These are phyloP conservation scores for Eurypyga helias DNA, from an alignment of 2,113 vertebrate genomes.

Conservation along the genomic window DNA sequence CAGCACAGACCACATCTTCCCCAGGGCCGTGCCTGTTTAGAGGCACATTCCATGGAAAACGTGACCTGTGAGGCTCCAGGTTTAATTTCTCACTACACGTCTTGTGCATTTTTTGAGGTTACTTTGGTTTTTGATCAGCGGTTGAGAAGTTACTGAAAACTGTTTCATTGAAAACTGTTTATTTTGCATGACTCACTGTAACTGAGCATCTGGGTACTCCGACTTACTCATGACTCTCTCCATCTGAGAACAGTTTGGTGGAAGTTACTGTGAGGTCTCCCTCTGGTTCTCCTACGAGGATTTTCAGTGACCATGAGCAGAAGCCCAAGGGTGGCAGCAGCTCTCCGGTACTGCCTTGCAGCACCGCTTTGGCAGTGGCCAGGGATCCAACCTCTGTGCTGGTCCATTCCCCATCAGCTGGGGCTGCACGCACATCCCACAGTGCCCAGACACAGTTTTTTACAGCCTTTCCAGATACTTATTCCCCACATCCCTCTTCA, in stretches of 20 bases:
- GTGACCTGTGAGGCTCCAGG: not conserved
- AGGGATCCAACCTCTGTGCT: not conserved
- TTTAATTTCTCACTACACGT: not conserved
- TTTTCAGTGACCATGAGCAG: not conserved
- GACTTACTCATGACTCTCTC: fast-evolving
- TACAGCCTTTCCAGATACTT: not conserved
- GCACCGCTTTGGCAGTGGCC: not conserved
- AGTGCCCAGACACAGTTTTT: not conserved
- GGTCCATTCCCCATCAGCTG: not conserved
- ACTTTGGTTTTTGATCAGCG: not conserved
- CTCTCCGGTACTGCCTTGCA: not conserved
- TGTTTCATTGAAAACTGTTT: not conserved
- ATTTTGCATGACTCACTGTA: fast-evolving
- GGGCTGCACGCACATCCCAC: not conserved
- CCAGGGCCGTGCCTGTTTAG: not conserved
- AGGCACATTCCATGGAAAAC: not conserved
- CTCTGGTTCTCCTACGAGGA: not conserved
- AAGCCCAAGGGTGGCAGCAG: not conserved
- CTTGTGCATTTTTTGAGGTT: not conserved
- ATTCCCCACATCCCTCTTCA: not conserved
- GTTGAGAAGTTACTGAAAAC: not conserved
- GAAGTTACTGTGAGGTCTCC: not conserved
- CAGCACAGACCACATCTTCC: not conserved
- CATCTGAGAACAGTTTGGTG: not conserved
- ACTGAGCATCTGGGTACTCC: not conserved